Evolutionary conservation across 2,113 vertebrate species (phyloP).

Genomic region (Platichthys stellatus): DNA sequence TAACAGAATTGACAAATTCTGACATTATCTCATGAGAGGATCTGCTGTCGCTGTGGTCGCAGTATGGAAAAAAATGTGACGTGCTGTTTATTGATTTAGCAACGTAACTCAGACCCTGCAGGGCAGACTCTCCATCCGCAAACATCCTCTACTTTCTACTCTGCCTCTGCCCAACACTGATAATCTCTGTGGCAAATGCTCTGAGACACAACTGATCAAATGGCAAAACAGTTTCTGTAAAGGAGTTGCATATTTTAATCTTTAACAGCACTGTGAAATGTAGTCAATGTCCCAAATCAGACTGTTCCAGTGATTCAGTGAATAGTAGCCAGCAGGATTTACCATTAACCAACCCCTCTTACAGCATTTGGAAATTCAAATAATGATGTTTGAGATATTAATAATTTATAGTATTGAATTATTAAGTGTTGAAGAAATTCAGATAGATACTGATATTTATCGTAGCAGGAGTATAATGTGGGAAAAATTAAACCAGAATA

Average conservation of each 20-base stretch:
- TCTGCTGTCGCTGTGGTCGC: conserved; percentile 28
- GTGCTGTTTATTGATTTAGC: conserved; percentile 62
- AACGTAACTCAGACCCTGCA: conserved; percentile 59
- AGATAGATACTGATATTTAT: too few species aligned
- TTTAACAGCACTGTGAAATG: too few species aligned
- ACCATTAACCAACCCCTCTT: neutral
- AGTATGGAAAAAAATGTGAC: conserved; percentile 63
- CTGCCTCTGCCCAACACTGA: conserved; percentile 2
- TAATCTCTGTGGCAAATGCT: neutral
- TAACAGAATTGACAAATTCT: neutral
- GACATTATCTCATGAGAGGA: neutral
- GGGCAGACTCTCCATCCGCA: conserved; percentile 38
- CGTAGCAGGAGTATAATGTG: too few species aligned
- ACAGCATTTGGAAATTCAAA: neutral
- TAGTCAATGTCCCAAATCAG: too few species aligned
- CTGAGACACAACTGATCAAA: neutral
- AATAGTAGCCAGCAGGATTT: neutral
- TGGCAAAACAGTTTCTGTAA: neutral
- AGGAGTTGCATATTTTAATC: neutral
- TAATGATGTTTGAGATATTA: neutral
- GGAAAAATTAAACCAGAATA: too few species aligned
- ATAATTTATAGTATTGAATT: neutral
- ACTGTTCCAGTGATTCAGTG: neutral
- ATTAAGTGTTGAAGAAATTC: neutral
- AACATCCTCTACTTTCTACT: conserved; percentile 13